Base-by-base conservation (phyloP, 2,888 invertebrate genomes). In the Sphaeridia pumilis region DNA sequence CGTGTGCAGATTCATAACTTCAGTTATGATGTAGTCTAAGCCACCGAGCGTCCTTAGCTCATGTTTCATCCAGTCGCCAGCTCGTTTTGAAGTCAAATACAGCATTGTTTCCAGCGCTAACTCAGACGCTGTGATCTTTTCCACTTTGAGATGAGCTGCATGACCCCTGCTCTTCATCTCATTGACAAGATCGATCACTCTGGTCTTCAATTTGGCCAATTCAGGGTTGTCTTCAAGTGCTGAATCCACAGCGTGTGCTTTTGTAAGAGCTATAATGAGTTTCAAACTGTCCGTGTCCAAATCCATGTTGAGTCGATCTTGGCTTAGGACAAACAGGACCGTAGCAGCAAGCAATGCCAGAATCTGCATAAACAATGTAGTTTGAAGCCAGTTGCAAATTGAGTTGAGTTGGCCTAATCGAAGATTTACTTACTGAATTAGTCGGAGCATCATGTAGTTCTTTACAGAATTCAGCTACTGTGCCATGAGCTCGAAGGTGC, bases 51-150 rank as follows among this genome's bases (percentile, higher is more conserved):
- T 84, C 48, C 95, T 76, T 27, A 97, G 74, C 70, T 94, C 94
- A 69, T 95, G 93, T 67, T 95, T 97, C 71, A 95, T 94, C 94
- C 94, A 94, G 70, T 95, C 94, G 14, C 94, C 94, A 10, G 94
- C 93, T 50, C 92, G 78, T 69, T 88, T 87, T 0, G 92, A 93
- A 0, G 94, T 94, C 56, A 95, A 73, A 66, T 92, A 92, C 14
- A 97, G 75, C 24, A 97, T 73, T 0, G 95, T 93, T 72, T 95
- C 95, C 88, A 95, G 90, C 1, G 94, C 93, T 54, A 97, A 73
- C 64, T 92, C 89, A 25, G 92, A 90, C 59, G 92, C 84, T n/a
- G 92, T 90, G 53, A 94, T 87, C 67, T 87, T 86, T 67, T 93
- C 90, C 49, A 93, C 75, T 70, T 93, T 90, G 46, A 94, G 75